Evolutionary conservation across 2,113 vertebrate species (phyloP).

Genomic region (Neomonachus schauinslandi): DNA sequence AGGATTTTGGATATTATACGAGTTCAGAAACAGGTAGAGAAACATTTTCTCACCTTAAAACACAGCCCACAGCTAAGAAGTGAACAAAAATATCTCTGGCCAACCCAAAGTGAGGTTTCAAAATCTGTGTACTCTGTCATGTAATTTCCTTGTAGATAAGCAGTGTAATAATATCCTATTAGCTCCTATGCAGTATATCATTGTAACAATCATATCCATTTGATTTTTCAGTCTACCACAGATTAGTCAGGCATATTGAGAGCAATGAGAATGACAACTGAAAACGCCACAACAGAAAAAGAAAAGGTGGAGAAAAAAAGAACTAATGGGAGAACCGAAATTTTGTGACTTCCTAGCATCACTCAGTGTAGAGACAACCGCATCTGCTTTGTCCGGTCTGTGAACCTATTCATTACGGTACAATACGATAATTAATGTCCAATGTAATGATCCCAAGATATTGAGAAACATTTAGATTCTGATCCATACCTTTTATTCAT

Average conservation of each 20-base stretch:
- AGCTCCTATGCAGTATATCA: background rate
- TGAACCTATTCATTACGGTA: background rate
- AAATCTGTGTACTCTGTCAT: background rate
- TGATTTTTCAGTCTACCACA: background rate
- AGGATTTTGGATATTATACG: background rate
- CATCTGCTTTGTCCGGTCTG: background rate
- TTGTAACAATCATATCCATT: background rate
- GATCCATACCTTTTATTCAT: background rate
- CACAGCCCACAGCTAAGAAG: background rate
- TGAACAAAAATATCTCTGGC: background rate
- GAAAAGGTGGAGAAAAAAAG: background rate
- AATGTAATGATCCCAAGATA: background rate
- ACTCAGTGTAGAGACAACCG: background rate
- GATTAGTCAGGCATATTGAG: background rate
- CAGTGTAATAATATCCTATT: background rate
- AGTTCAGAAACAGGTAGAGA: background rate
- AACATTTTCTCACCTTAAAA: background rate
- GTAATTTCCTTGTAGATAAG: background rate
- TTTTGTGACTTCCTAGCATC: background rate
- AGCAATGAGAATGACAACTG: background rate
- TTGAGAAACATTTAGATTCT: slow-evolving; percentile 11
- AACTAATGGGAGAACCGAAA: background rate
- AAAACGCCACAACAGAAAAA: background rate
- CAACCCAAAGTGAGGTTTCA: background rate
- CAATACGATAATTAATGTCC: background rate